Evolutionary conservation across 2,888 invertebrate species (phyloP), one percentile per base, ranked within the genome.

Genomic region (Eupeodes luniger): DNA sequence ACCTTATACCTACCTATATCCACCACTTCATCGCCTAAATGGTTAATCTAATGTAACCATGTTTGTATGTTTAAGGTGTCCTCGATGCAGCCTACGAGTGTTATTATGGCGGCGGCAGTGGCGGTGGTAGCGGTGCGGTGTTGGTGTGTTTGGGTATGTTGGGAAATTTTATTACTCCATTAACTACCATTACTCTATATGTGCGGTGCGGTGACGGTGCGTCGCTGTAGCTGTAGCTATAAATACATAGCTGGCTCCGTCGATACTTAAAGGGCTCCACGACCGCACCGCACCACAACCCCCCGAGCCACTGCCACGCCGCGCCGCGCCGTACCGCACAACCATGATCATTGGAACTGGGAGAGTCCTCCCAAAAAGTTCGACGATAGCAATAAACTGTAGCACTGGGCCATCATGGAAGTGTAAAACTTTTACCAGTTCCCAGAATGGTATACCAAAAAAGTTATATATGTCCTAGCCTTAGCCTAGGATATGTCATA

Each of bases 351-450:
- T 40, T 40, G 40, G 40, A 7, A 9, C 9, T 69, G 69, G 72
- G 62, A 75, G 59, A 34, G 67, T 12, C 69, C 51, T 64, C 74
- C 88, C 81, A 57, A 78, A 88, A 88, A 88, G 85, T 88, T 88
- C 85, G 85, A 81, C 77, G 77, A 88, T 81, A 81, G 81, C 88
- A 81, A 88, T 88, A 88, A 88, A 88, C 81, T 88, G 88, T 88
- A 85, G 85, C 53, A 75, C 75, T 64, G 85, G 88, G 81, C 85
- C 84, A 67, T 81, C 80, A 77, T 76, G 83, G 59, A 79, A 83
- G 83, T 87, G 84, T 81, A 84, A 84, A 87, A 87, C 76, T 87
- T 87, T 87, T 74, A 61, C 72, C 80, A 34, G 77, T 72, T 59
- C 53, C 72, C 57, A 62, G 27, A 72, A 72, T 83, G 83, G 51